Evolutionary conservation across 2,888 invertebrate genomes (phyloP).

Genomic region (Ecdyonurus torrentis): DNA sequence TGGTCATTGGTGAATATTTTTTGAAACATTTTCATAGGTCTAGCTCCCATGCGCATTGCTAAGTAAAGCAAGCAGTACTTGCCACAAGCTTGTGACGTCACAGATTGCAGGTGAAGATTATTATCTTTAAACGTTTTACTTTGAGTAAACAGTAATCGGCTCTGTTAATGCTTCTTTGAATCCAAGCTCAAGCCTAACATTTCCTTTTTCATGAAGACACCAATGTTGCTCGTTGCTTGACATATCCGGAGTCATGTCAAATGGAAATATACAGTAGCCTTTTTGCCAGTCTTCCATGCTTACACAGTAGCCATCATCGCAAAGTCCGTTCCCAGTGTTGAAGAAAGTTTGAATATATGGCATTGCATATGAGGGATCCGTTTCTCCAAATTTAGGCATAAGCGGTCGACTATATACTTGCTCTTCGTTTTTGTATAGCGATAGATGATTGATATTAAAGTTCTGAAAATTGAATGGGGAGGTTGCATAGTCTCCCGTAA

Average conservation of each 20-base stretch:
- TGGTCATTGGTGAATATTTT: no score
- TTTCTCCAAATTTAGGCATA: no score
- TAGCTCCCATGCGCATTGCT: no score
- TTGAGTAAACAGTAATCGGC: no score
- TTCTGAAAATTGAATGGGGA: not conserved
- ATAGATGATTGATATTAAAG: not conserved
- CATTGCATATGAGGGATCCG: no score
- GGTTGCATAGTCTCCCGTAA: not conserved
- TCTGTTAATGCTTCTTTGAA: not conserved
- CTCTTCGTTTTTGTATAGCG: not conserved
- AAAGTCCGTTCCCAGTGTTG: not conserved
- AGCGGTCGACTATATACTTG: no score
- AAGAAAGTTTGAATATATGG: not conserved
- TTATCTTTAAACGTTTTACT: no score
- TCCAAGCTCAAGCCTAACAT: not conserved
- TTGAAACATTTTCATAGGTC: no score
- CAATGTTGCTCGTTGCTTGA: not conserved
- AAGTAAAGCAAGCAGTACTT: no score
- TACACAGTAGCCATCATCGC: not conserved
- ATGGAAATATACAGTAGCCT: not conserved
- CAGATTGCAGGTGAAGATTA: no score
- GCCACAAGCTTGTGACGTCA: no score
- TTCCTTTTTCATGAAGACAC: not conserved
- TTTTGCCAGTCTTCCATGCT: not conserved
- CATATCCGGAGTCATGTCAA: not conserved